Conservation (phyloP, 2,797 vertebrate species). For the Dendrocincla tyrannina region DNA sequence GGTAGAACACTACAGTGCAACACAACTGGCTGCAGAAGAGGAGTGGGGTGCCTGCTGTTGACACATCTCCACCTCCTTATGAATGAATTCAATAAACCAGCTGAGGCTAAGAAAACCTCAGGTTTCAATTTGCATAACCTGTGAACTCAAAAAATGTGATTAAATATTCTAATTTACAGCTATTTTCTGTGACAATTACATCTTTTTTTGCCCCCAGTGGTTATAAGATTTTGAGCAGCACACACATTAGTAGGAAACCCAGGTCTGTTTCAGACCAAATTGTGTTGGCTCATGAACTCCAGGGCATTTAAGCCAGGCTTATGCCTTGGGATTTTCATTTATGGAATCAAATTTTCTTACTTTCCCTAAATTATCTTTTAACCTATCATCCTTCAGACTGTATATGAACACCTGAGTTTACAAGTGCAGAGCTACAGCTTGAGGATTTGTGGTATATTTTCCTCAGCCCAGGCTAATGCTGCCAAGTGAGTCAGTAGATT, state of each 20-base stretch:
- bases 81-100: neutral
- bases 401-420: neutral
- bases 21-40: neutral
- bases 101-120: neutral
- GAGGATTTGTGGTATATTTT: neutral
- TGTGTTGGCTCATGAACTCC: neutral
- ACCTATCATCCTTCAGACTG: neutral
- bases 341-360: neutral
- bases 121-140: neutral
- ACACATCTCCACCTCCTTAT: neutral
- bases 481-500: neutral
- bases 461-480: neutral
- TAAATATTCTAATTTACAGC: neutral
- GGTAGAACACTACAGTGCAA: neutral
- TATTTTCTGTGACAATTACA: neutral
- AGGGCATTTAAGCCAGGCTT: neutral
- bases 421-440: neutral
- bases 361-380: neutral
- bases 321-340: neutral
- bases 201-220: neutral
- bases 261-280: neutral
- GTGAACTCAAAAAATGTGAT: neutral
- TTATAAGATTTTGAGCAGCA: neutral
- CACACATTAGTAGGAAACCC: neutral
- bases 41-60: neutral